A percentile compares a stretch with the other conserved stretches of the same genome.
These are phyloP conservation scores for Furnarius figulus DNA, from an alignment of 2,113 vertebrate genomes.

Conservation along the genomic window DNA sequence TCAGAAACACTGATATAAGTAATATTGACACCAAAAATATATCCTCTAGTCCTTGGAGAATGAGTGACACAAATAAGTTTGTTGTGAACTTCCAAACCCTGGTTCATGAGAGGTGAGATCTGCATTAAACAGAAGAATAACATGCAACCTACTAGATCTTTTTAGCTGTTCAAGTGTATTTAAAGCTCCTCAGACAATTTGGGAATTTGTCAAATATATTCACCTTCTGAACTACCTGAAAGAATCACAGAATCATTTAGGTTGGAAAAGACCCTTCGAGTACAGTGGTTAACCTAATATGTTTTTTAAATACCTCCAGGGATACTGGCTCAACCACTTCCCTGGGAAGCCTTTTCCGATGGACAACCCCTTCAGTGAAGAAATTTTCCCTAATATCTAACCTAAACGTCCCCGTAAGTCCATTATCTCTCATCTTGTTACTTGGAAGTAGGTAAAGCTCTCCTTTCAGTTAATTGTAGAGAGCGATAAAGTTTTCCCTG, in stretches of 20 bases:
- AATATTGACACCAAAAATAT: not conserved
- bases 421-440: not conserved
- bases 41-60: not conserved
- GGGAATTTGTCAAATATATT: not conserved
- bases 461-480: not conserved
- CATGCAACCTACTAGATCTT: not conserved
- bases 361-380: not conserved
- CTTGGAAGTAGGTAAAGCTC: not conserved
- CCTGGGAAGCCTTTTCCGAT: not conserved
- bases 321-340: not conserved
- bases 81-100: not conserved
- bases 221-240: not conserved
- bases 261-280: not conserved
- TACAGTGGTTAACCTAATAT: not conserved
- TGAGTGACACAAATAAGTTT: not conserved
- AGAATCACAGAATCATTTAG: not conserved
- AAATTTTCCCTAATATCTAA: not conserved
- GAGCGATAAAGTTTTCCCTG: rapidly evolving
- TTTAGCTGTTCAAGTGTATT: not conserved
- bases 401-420: not conserved
- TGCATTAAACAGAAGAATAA: not conserved
- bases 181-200: not conserved
- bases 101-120: not conserved
- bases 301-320: not conserved
- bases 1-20: not conserved